Evolutionary conservation across 2,888 invertebrate species (phyloP).

Genomic region (Tolmerus cingulatus): DNA sequence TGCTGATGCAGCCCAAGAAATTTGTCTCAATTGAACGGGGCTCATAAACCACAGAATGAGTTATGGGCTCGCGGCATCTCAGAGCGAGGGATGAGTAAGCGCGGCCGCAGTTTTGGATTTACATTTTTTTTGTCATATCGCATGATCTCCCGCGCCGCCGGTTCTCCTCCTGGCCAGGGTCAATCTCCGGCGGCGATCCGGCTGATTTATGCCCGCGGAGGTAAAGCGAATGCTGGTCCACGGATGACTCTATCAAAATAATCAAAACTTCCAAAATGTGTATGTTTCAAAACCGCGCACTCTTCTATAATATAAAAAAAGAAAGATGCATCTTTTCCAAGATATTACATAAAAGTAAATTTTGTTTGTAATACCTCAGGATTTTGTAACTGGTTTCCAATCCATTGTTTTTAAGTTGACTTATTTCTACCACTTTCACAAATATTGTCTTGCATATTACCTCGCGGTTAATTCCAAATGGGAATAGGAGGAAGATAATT

Average conservation of each 20-base stretch:
- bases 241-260: neutral
- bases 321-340: neutral
- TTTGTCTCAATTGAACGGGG: conserved; percentile 42
- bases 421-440: neutral
- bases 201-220: neutral
- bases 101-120: conserved; percentile 19
- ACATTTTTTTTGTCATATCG: conserved; percentile 23
- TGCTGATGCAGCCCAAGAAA: conserved; percentile 40
- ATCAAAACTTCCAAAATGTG: neutral
- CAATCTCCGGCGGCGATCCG: neutral
- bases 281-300: neutral
- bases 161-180: neutral
- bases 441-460: neutral
- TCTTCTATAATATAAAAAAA: neutral
- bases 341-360: neutral
- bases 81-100: conserved; percentile 17
- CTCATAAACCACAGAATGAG: conserved; percentile 44
- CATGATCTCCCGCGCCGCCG: neutral
- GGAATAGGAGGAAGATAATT: neutral
- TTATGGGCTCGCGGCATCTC: conserved; percentile 32
- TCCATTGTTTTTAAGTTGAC: neutral
- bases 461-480: neutral
- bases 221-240: neutral
- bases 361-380: neutral
- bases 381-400: neutral